Evolutionary conservation across 2,888 invertebrate genomes (phyloP).

Genomic region (Incurvaria masculella): DNA sequence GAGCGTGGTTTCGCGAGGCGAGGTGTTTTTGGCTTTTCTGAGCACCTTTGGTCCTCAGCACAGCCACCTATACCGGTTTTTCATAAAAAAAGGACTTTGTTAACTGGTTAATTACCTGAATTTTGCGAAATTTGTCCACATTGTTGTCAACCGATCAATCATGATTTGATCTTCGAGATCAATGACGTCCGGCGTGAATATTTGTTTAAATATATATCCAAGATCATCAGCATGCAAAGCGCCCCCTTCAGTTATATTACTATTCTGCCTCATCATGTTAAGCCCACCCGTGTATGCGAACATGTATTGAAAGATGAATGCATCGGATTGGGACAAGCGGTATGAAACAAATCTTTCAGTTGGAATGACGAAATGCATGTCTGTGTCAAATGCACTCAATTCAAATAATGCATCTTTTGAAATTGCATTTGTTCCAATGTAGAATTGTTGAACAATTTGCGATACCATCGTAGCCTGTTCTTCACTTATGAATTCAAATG

Average conservation of each 20-base stretch:
- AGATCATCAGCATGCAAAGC: slow-evolving; percentile 17
- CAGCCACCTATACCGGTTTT: too few relatives aligned
- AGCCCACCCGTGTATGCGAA: slow-evolving; percentile 9
- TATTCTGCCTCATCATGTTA: slow-evolving; percentile 4
- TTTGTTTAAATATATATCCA: slow-evolving; percentile 16
- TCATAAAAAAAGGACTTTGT: too few relatives aligned
- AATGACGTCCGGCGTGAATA: background rate
- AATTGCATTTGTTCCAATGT: background rate
- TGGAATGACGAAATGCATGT: slow-evolving; percentile 21
- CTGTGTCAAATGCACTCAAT: background rate
- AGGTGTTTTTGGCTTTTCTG: too few relatives aligned
- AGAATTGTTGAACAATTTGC: background rate
- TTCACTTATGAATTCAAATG: slow-evolving; percentile 5
- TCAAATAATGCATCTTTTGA: background rate
- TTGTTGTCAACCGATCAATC: slow-evolving; percentile 13
- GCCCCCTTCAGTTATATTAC: slow-evolving; percentile 2
- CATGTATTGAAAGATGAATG: slow-evolving; percentile 5
- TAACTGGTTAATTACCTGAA: slow-evolving; percentile 30
- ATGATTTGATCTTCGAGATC: slow-evolving; percentile 9
- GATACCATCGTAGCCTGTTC: background rate
- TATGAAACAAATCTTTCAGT: slow-evolving; percentile 22
- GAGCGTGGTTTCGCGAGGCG: too few relatives aligned
- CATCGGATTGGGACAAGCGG: slow-evolving; percentile 5
- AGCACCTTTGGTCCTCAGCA: too few relatives aligned
- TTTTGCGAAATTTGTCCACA: slow-evolving; percentile 29